Percentiles rank a stretch among this genome's conserved stretches.
Conservation (phyloP, 1,140 invertebrate genomes). For the Trichonephila clavata region DNA sequence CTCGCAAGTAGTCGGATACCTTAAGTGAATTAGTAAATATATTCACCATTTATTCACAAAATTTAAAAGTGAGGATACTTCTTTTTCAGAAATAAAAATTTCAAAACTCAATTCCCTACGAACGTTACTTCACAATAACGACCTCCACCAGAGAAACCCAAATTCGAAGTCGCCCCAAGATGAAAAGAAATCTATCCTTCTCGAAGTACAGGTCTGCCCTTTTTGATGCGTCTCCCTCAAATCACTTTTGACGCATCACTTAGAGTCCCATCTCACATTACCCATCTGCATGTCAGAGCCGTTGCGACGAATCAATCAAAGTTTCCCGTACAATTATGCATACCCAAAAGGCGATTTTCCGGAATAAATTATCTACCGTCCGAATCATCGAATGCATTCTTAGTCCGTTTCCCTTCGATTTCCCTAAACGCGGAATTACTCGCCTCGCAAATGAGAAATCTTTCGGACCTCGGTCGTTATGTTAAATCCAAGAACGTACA, state of each 20-base stretch:
- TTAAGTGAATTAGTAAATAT: too few species aligned
- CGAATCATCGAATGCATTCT: constrained; percentile 16
- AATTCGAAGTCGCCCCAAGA: too few species aligned
- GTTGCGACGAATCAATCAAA: constrained; percentile 29
- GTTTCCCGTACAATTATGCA: constrained; percentile 30
- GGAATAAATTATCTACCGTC: constrained; percentile 8
- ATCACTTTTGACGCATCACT: neutral
- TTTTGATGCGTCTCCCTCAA: too few species aligned
- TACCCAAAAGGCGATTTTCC: constrained; percentile 36
- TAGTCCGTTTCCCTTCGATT: constrained; percentile 1
- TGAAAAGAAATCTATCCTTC: too few species aligned
- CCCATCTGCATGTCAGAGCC: neutral
- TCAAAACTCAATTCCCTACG: too few species aligned
- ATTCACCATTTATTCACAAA: too few species aligned
- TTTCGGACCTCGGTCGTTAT: constrained; percentile 16
- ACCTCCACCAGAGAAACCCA: too few species aligned
- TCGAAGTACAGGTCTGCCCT: too few species aligned
- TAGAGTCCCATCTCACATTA: neutral
- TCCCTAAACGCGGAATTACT: constrained; percentile 27
- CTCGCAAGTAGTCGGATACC: too few species aligned
- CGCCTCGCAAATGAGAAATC: constrained; percentile 21
- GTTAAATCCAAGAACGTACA: constrained; percentile 5
- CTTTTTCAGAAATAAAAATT: too few species aligned
- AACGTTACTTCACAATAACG: too few species aligned
- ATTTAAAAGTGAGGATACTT: too few species aligned